These are phyloP conservation scores for Burhinus oedicnemus DNA, from an alignment of 2,113 vertebrate species.

Conservation along the genomic window DNA sequence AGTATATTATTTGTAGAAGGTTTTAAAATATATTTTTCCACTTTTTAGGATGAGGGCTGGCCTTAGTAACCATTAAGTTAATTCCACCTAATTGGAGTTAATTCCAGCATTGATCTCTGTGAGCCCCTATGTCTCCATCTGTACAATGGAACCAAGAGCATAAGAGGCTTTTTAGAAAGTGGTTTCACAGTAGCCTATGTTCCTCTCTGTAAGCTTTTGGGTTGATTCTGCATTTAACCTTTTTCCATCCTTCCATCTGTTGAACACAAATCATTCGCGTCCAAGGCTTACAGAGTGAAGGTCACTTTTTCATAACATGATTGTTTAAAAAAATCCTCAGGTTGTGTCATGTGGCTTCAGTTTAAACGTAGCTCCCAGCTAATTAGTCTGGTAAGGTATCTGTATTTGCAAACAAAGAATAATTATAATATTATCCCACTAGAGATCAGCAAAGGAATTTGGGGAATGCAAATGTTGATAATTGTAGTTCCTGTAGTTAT, in stretches of 20 bases:
- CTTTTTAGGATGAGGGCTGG: not conserved
- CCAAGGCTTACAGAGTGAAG: not conserved
- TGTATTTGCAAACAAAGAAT: slow-evolving; percentile 73
- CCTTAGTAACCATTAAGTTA: not conserved
- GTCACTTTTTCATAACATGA: slow-evolving; percentile 49
- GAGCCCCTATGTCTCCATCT: not conserved
- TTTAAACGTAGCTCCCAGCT: slow-evolving; percentile 60
- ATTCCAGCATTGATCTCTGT: not conserved
- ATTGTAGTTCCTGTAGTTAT: slow-evolving; percentile 19
- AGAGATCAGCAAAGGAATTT: slow-evolving; percentile 48
- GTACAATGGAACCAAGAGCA: not conserved
- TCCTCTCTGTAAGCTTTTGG: not conserved
- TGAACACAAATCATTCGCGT: slow-evolving; percentile 4
- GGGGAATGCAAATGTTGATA: slow-evolving; percentile 51
- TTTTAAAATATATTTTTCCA: not conserved
- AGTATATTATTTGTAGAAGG: not conserved
- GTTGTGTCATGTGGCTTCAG: slow-evolving; percentile 55
- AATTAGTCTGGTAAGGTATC: slow-evolving; percentile 41
- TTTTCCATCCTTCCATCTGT: not conserved
- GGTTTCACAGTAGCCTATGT: not conserved
- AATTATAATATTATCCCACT: slow-evolving; percentile 51
- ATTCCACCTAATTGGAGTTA: not conserved
- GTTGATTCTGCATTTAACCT: not conserved
- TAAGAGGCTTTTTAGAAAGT: not conserved
- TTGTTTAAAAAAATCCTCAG: slow-evolving; percentile 37